Base-by-base conservation (phyloP, 2,888 invertebrate species). In the Tetragonisca angustula region DNA sequence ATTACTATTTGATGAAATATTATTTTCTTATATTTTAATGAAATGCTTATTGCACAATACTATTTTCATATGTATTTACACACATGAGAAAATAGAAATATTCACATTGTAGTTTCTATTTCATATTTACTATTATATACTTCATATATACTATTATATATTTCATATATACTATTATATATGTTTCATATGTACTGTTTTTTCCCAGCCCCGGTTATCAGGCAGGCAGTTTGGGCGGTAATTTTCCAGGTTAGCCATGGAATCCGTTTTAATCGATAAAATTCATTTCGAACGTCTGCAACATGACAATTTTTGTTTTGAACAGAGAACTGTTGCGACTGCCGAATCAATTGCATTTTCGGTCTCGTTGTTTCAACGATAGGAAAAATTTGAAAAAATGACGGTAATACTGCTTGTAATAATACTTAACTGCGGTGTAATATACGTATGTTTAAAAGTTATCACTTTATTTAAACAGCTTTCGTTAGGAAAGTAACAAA, bases 251-350 rank as follows among this genome's bases (percentile, higher is more conserved):
- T 49, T 50, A 32, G 17, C 49, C n/a, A 6, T 27, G 27, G 32
- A 79, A 64, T 56, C 64, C 32, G 54, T 50, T 79, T 74, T 64
- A 70, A 74, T 74, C 81, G 70, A 81, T 64, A 56, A 59, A 74
- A 79, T 81, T 81, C 19, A 59, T 69, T 59, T 21, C 17, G 43
- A n/a, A 13, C 15, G n/a, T 11, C 4, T 9, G 27, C 21, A 17
- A 32, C 52, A n/a, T 50, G 27, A 27, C 27, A 27, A 27, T 27
- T 54, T 49, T 54, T 49, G n/a, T n/a, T 27, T 17, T 19, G 13
- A 4, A 49, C 49, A n/a, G 9, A 17, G n/a, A n/a, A 32, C 50
- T 67, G 4, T n/a, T 50, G 17, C n/a, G 9, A 19, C 49, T 19
- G 27, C 27, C 27, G n/a, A 59, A 36, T 52, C 67, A 43, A 67